Evolutionary conservation across 2,888 invertebrate species (phyloP).

Genomic region (Zootermopsis nevadensis): DNA sequence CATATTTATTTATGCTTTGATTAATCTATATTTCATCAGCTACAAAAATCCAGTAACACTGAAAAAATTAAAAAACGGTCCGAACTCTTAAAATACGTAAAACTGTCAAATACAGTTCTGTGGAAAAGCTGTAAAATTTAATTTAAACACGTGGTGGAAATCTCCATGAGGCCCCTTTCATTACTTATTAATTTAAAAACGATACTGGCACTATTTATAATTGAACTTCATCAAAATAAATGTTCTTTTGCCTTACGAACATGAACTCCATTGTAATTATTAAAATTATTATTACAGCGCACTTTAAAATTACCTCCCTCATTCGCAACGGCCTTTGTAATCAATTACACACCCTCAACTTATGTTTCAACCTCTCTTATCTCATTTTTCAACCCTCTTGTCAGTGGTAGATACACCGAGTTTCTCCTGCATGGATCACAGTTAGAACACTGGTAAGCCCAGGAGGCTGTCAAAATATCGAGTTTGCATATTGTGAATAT

Average conservation of each 20-base stretch:
- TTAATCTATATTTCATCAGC: not conserved
- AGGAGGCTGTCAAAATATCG: constrained; percentile 24
- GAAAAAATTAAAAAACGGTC: no score
- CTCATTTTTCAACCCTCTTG: constrained; percentile 22
- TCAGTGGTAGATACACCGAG: not conserved
- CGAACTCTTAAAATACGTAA: no score
- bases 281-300: constrained; percentile 2
- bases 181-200: not conserved
- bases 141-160: not conserved
- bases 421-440: not conserved
- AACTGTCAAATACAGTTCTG: no score
- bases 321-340: not conserved
- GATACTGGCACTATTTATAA: not conserved
- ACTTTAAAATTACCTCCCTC: no score
- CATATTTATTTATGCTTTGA: no score
- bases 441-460: constrained; percentile 7
- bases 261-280: constrained; percentile 3
- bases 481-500: constrained; percentile 24
- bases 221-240: constrained; percentile 3
- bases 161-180: not conserved
- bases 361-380: constrained; percentile 8
- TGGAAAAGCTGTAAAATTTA: not conserved
- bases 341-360: not conserved
- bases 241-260: not conserved
- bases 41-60: no score